Evolutionary conservation across 2,797 vertebrate genomes (phyloP), one percentile per base, ranked within the genome.

Genomic region (Furcifer pardalis): DNA sequence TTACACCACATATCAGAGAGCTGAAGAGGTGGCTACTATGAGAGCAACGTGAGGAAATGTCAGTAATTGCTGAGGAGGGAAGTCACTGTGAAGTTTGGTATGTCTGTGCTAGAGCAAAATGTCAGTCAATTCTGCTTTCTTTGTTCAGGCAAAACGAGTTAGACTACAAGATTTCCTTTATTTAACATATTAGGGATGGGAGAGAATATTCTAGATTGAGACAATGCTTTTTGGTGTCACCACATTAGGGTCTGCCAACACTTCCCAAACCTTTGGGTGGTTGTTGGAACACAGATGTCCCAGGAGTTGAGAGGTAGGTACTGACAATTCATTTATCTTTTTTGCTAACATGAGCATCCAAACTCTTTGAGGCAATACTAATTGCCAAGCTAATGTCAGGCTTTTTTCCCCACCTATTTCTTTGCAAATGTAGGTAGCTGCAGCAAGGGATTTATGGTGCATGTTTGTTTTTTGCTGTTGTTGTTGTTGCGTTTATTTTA

Each of bases 361-460:
- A 90, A 77, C 56, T 77, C 88, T 84, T 91, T 91, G 89, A 88
- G 37, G 87, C 90, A 76, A 79, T 93, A 90, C 93, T 93, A 92
- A 92, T 93, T 90, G 89, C 66, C 91, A 86, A 91, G 78, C 85
- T 92, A 94, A 94, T 90, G 95, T 92, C 87, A 90, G 85, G 82
- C 91, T 93, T 93, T 92, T 94, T 94, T 94, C n/a, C n/a, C n/a
- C 94, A 91, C 92, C 87, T 88, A 91, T 93, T 90, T 92, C 89
- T 90, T 94, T 94, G 92, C 86, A 84, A 88, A 84, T 92, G 44
- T 30, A 23, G 88, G 93, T 93, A 94, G 91, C 92, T 91, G 88
- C 84, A 90, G 91, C 81, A 59, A 87, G 88, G 77, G 56, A 75
- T 13, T 32, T 87, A 82, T 83, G 85, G 92, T 94, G n/a, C n/a